These are phyloP conservation scores for Nerophis ophidion DNA, from an alignment of 2,113 vertebrate genomes.

Conservation along the genomic window DNA sequence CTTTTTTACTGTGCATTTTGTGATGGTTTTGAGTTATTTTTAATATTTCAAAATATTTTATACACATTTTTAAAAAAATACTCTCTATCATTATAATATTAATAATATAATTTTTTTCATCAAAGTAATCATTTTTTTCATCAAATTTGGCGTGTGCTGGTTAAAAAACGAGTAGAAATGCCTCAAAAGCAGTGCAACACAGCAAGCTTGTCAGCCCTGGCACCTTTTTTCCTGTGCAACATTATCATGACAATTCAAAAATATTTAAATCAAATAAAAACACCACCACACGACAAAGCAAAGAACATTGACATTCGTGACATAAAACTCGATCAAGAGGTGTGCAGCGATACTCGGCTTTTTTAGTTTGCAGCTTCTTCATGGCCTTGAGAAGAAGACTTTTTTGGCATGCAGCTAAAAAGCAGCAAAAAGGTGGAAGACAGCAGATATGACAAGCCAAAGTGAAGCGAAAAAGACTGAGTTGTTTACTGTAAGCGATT, in stretches of 20 bases:
- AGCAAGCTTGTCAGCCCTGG: slow-evolving; percentile 18
- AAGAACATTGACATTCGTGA: slow-evolving; percentile 49
- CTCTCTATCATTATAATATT: too few relatives aligned
- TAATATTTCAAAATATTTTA: too few relatives aligned
- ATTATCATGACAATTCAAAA: too few relatives aligned
- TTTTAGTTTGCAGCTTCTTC: slow-evolving; percentile 22
- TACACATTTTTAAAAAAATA: too few relatives aligned
- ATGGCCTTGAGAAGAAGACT: slow-evolving; percentile 45
- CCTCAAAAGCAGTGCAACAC: not conserved
- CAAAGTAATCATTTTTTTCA: not conserved
- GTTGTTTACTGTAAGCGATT: too few relatives aligned
- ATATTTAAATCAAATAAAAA: too few relatives aligned
- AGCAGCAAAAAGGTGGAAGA: slow-evolving; percentile 63
- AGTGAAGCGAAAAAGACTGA: too few relatives aligned
- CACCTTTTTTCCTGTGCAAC: not conserved
- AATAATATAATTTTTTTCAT: too few relatives aligned
- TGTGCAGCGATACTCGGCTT: slow-evolving; percentile 64
- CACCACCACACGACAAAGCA: slow-evolving; percentile 27
- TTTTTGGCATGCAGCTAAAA: slow-evolving; percentile 77
- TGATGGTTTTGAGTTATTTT: too few relatives aligned
- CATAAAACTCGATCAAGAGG: slow-evolving; percentile 75
- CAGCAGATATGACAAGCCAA: slow-evolving; percentile 19
- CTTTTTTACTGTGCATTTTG: too few relatives aligned
- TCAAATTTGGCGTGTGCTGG: too few relatives aligned
- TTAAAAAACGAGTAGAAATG: not conserved